Conservation (phyloP, 2,113 vertebrate genomes). For the Myrmecobius fasciatus region DNA sequence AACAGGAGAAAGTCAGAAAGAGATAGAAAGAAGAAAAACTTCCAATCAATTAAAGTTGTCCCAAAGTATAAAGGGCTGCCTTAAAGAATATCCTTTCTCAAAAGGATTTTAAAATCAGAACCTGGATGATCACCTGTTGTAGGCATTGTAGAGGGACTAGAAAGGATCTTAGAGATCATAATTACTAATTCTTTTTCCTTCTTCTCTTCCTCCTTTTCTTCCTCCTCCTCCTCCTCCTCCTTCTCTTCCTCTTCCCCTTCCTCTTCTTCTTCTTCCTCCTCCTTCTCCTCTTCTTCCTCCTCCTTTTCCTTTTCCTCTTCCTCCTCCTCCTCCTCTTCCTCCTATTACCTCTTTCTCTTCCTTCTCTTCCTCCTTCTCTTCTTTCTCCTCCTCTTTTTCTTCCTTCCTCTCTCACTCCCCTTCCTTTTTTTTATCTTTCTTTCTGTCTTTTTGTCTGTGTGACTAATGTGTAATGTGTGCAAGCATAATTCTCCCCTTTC, state of each 20-base stretch:
- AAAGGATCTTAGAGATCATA: not conserved
- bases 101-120: not conserved
- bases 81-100: not conserved
- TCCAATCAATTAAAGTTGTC: not conserved
- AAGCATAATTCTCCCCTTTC: not conserved
- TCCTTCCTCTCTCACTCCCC: fast-evolving
- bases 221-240: no score
- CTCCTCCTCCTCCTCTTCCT: not conserved
- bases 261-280: not conserved
- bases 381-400: no score
- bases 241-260: no score
- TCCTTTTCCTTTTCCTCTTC: not conserved
- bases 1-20: not conserved
- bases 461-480: not conserved
- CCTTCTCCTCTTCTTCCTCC: not conserved
- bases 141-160: not conserved
- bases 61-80: not conserved
- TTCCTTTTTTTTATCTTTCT: no score
- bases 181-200: no score
- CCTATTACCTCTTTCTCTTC: not conserved
- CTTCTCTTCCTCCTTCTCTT: no score
- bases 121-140: not conserved
- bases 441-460: not conserved
- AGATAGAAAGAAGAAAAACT: not conserved
- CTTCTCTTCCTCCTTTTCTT: no score